phyloP scores from a whole-genome alignment of 2,113 vertebrate species.

The Passer montanus region DNA sequence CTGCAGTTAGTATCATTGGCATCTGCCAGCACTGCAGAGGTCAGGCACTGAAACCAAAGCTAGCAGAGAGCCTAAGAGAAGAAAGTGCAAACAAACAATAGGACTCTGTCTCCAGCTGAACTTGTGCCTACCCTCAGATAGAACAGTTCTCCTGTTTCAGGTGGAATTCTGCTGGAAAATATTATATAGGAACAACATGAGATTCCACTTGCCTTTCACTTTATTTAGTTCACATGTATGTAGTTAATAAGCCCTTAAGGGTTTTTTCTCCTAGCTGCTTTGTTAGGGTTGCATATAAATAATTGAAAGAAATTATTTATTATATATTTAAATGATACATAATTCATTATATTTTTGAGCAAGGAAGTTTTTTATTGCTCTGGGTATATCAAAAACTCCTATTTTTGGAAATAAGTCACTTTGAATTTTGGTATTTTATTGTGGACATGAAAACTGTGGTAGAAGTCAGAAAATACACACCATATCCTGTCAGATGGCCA shows the following conservation, averaged over 20 bases:
- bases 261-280: background rate
- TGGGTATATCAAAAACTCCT: background rate
- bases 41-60: background rate
- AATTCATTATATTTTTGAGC: background rate
- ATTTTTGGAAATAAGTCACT: background rate
- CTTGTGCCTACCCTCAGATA: fast-evolving
- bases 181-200: background rate
- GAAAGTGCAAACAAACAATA: background rate
- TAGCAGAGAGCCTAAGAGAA: background rate
- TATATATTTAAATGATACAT: background rate
- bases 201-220: background rate
- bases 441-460: background rate
- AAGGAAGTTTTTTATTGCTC: background rate
- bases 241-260: background rate
- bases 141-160: background rate
- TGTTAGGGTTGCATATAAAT: background rate
- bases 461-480: background rate
- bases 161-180: background rate
- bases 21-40: background rate
- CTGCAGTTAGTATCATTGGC: background rate
- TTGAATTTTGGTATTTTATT: background rate
- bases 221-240: background rate
- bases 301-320: background rate
- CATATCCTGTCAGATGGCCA: background rate
- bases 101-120: background rate